phyloP scores from a whole-genome alignment of 64 coral and sea anemone species.

The Montipora foliosa region DNA sequence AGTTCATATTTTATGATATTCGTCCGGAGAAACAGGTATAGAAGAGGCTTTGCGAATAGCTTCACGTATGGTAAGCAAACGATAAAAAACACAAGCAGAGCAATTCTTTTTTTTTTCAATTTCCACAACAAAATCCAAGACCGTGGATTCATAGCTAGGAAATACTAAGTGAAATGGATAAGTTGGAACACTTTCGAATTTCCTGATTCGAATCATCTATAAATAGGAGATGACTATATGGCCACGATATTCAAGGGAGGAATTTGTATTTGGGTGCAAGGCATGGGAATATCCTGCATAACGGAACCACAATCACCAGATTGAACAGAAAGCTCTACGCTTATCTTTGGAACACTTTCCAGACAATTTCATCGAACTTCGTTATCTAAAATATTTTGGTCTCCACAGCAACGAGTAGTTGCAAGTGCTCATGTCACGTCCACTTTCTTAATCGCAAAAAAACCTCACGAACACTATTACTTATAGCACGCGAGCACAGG shows the following conservation, averaged over 20 bases:
- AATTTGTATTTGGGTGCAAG: not conserved
- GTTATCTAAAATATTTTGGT: slow-evolving; percentile 28
- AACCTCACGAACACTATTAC: not conserved
- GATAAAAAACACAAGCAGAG: not conserved
- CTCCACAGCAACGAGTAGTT: slow-evolving; percentile 19
- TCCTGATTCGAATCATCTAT: slow-evolving; percentile 32
- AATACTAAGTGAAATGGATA: not conserved
- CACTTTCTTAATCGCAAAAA: not conserved
- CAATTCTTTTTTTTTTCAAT: not conserved
- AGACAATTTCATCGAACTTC: not conserved
- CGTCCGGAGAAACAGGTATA: not conserved
- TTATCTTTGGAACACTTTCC: slow-evolving; percentile 15
- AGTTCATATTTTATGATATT: not conserved
- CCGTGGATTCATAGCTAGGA: not conserved
- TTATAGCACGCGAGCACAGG: not conserved
- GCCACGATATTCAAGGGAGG: not conserved
- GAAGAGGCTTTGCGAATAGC: not conserved
- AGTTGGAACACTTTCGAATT: not conserved
- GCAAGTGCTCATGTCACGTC: slow-evolving; percentile 8
- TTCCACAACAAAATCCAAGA: not conserved
- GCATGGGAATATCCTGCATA: not conserved
- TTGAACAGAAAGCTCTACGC: not conserved
- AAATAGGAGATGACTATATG: slow-evolving; percentile 25
- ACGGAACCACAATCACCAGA: not conserved
- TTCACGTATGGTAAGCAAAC: not conserved